Evolutionary conservation across 2,888 invertebrate species (phyloP).

Genomic region (Ormyrus labotus): DNA sequence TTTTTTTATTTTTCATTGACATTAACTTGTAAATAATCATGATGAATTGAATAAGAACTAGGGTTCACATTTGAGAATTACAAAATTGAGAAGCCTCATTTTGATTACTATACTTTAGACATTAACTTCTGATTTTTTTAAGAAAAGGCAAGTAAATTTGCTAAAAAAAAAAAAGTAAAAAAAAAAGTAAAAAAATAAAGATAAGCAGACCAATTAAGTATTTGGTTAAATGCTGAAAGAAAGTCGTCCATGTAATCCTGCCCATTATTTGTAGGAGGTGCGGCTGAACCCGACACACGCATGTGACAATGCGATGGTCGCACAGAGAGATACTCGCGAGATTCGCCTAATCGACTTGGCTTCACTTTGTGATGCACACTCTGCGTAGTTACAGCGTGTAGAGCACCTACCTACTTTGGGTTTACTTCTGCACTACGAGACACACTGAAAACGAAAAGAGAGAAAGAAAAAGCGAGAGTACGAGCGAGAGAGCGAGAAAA

Average conservation of each 20-base stretch:
- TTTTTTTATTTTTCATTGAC: too few relatives aligned
- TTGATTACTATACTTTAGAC: too few relatives aligned
- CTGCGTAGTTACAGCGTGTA: slow-evolving; percentile 74
- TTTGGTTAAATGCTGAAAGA: slow-evolving; percentile 42
- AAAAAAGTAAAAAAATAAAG: slow-evolving; percentile 63
- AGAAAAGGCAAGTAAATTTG: slow-evolving; percentile 35
- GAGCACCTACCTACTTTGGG: slow-evolving; percentile 73
- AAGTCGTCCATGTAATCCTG: slow-evolving; percentile 73
- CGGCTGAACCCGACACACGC: slow-evolving; percentile 72
- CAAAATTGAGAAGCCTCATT: too few relatives aligned
- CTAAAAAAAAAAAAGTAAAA: slow-evolving; percentile 48
- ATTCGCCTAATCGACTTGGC: slow-evolving; percentile 70
- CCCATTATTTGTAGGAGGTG: slow-evolving; percentile 76
- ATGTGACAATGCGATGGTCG: slow-evolving; percentile 69
- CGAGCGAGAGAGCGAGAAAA: slow-evolving; percentile 60
- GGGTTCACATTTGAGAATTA: too few relatives aligned
- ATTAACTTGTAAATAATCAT: too few relatives aligned
- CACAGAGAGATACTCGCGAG: slow-evolving; percentile 70
- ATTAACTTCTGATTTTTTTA: neutral
- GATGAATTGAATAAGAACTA: too few relatives aligned
- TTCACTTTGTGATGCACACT: slow-evolving; percentile 72
- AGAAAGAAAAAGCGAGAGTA: slow-evolving; percentile 56
- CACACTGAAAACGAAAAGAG: slow-evolving; percentile 57
- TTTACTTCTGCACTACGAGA: slow-evolving; percentile 71
- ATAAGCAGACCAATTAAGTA: slow-evolving; percentile 61